phyloP scores from a whole-genome alignment of 2,797 vertebrate genomes.

The Rousettus madagascariensis region DNA sequence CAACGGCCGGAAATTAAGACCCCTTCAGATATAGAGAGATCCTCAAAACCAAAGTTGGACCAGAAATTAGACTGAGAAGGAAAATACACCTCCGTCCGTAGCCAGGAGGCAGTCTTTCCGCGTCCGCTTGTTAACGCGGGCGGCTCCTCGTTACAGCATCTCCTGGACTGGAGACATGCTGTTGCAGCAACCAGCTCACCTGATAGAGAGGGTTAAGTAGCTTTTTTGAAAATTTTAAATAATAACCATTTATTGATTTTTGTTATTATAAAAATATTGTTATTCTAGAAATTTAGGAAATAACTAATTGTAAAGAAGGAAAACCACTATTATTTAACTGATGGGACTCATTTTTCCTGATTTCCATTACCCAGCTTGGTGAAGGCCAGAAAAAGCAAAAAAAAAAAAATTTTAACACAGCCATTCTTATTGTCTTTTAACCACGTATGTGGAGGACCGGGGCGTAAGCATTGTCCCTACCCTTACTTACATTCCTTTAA shows the following conservation, averaged over 20 bases:
- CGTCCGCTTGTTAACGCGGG: not conserved
- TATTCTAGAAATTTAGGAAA: not conserved
- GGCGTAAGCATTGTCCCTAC: not conserved
- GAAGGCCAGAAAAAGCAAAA: not conserved
- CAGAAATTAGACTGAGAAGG: not conserved
- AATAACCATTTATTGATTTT: not conserved
- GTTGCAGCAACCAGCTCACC: not conserved
- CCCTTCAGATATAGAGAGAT: not conserved
- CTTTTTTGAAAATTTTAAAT: not conserved
- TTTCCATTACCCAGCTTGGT: not conserved
- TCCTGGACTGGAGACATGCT: not conserved
- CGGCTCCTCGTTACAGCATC: no score
- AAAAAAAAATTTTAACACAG: not conserved
- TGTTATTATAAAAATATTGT: conserved; percentile 14
- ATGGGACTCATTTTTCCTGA: not conserved
- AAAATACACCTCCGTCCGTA: not conserved
- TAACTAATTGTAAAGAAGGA: conserved; percentile 7
- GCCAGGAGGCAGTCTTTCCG: not conserved
- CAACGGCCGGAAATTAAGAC: conserved; percentile 5
- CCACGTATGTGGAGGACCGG: not conserved
- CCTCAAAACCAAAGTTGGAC: not conserved
- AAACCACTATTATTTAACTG: not conserved
- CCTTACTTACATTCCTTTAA: not conserved
- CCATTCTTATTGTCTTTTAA: not conserved
- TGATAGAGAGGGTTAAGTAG: not conserved